Evolutionary conservation across 2,113 vertebrate genomes (phyloP).

Genomic region (Columba livia): DNA sequence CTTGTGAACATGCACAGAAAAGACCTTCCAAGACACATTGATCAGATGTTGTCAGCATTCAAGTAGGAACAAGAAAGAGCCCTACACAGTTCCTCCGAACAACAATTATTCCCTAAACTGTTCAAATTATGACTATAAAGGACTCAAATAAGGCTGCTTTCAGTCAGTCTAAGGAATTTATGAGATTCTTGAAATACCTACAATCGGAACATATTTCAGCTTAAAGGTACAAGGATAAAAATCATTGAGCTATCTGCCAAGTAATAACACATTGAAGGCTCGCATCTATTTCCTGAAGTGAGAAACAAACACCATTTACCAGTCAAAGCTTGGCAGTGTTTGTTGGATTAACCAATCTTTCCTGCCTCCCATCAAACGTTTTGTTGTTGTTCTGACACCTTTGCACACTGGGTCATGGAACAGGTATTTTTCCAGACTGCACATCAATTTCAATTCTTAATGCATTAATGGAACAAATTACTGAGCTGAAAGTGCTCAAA

Average conservation of each 20-base stretch:
- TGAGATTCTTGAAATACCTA: not conserved
- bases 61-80: not conserved
- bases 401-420: not conserved
- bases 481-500: conserved; percentile 48
- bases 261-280: not conserved
- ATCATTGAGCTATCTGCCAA: not conserved
- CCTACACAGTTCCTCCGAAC: not conserved
- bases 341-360: not conserved
- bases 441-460: not conserved
- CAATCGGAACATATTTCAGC: not conserved
- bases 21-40: not conserved
- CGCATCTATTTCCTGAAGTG: not conserved
- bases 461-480: conserved; percentile 33
- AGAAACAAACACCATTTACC: not conserved
- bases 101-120: not conserved
- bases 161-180: not conserved
- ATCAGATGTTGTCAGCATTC: not conserved
- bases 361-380: not conserved
- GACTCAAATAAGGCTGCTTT: not conserved
- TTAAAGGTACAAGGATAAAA: not conserved
- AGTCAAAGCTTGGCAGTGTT: not conserved
- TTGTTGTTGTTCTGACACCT: not conserved
- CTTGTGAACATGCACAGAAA: not conserved
- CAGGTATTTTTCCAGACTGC: not conserved
- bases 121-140: not conserved